phyloP scores from a whole-genome alignment of 2,113 vertebrate genomes.

The Sapayoa aenigma region DNA sequence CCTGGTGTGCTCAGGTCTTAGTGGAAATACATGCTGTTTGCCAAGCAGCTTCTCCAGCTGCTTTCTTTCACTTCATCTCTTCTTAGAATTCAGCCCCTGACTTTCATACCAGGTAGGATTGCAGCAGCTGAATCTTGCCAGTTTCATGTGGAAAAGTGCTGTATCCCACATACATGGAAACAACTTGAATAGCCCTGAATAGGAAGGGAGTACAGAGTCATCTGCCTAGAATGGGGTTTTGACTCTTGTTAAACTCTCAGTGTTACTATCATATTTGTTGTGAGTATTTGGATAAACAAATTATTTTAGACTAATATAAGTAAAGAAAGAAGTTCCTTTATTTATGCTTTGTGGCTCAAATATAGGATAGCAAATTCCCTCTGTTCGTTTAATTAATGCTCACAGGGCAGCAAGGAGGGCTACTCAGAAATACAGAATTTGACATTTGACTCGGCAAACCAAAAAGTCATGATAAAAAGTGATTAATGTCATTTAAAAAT shows the following conservation, averaged over 20 bases:
- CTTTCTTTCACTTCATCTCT: neutral
- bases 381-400: neutral
- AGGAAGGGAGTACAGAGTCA: neutral
- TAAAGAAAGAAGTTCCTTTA: neutral
- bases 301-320: neutral
- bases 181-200: neutral
- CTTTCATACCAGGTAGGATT: neutral
- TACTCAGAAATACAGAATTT: neutral
- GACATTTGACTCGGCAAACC: slow-evolving; percentile 30
- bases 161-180: neutral
- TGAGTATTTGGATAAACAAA: neutral
- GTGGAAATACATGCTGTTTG: neutral
- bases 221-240: neutral
- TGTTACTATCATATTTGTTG: neutral
- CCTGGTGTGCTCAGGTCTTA: neutral
- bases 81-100: slow-evolving; percentile 23
- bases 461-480: slow-evolving; percentile 19
- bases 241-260: neutral
- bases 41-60: slow-evolving; percentile 1
- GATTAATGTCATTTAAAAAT: slow-evolving; percentile 37
- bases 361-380: neutral
- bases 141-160: neutral
- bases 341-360: neutral
- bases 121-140: neutral
- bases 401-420: neutral